Evolutionary conservation across 37 sponge, comb jelly and placozoan species (phyloP), one percentile per base, ranked within the genome.

Genomic region (Crambe crambe): DNA sequence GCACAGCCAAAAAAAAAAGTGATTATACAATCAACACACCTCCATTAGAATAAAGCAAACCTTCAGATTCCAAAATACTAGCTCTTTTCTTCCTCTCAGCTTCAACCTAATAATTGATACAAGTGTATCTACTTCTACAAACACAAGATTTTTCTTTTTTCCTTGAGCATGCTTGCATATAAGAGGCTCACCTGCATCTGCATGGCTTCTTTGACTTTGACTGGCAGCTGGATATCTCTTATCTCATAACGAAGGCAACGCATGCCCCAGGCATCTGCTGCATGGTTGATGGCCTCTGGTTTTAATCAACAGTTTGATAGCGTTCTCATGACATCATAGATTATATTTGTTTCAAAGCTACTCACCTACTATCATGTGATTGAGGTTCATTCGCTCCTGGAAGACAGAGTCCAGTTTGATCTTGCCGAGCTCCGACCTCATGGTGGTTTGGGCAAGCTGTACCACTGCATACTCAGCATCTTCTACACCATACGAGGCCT

Each of bases 171-270:
- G 29, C 2, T 3, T 23, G 6, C 26, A 63, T 12, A 56, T 1
- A 8, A 71, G 18, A 9, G 36, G 3, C 75, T 25, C 40, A 92
- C 96, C 95, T 94, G 95, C 97, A 96, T 96, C 75, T 98, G 99
- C 99, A 98, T 98, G 77, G 99, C 99, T n/a, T 98, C 97, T 80
- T 94, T 96, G 62, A 98, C 99, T 71, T 89, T 93, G 18, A 76
- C 74, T 30, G 97, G 97, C 61, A 97, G 77, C 76, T 82, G 84
- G 22, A 97, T 97, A 72, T 97, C 97, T 56, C 80, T 87, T 18
- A 98, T 98, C 83, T 98, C 99, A 70, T 98, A 98, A 42, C 99
- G 74, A 85, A 98, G 72, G 69, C 99, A 98, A 34, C 79, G 83
- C 2, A 98, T 89, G 1, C 99, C 99, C 99, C 99, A 98, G 17